Percentiles rank a stretch among this genome's conserved stretches.
Evolutionary conservation across 2,113 vertebrate species (phyloP).

Genomic region (Cyprinodon tularosa): DNA sequence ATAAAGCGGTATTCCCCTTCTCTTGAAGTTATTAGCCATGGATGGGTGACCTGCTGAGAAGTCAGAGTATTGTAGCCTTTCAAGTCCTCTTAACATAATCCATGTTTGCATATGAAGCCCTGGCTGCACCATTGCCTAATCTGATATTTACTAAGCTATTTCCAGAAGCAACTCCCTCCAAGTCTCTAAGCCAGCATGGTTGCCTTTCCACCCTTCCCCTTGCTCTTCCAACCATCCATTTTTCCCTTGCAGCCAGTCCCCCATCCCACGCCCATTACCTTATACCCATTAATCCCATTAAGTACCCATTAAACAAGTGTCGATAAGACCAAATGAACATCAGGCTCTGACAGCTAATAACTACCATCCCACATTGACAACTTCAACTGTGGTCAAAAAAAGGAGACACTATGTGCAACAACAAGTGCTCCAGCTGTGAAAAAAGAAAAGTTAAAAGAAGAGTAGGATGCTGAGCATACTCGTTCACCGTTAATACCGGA

Average conservation of each 20-base stretch:
- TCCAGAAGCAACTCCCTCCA: slow-evolving; percentile 44
- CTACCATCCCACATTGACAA: slow-evolving; percentile 55
- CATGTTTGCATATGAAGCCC: slow-evolving; percentile 23
- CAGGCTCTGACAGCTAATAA: slow-evolving; percentile 73
- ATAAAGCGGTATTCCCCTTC: slow-evolving; percentile 39
- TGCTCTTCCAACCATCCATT: not conserved
- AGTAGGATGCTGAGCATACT: slow-evolving; percentile 43
- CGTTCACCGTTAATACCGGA: slow-evolving; percentile 55
- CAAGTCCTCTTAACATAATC: slow-evolving; percentile 23
- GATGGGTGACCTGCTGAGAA: slow-evolving; percentile 41
- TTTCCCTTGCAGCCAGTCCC: slow-evolving; percentile 9
- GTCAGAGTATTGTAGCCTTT: slow-evolving; percentile 37
- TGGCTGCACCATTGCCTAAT: slow-evolving; percentile 38
- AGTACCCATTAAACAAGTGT: slow-evolving; percentile 79
- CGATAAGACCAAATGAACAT: slow-evolving; percentile 75
- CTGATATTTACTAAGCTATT: slow-evolving; percentile 10
- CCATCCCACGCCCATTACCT: slow-evolving; percentile 70
- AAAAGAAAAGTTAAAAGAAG: slow-evolving; percentile 1
- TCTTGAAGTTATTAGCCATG: slow-evolving; percentile 55
- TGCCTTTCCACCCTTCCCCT: slow-evolving; percentile 18
- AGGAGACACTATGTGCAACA: slow-evolving; percentile 33
- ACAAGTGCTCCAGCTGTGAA: slow-evolving; percentile 23
- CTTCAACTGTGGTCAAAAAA: slow-evolving; percentile 44
- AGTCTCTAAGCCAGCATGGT: slow-evolving; percentile 24
- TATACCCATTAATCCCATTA: slow-evolving; percentile 79